phyloP scores from a whole-genome alignment of 2,888 invertebrate species.

The Bombylius discolor region DNA sequence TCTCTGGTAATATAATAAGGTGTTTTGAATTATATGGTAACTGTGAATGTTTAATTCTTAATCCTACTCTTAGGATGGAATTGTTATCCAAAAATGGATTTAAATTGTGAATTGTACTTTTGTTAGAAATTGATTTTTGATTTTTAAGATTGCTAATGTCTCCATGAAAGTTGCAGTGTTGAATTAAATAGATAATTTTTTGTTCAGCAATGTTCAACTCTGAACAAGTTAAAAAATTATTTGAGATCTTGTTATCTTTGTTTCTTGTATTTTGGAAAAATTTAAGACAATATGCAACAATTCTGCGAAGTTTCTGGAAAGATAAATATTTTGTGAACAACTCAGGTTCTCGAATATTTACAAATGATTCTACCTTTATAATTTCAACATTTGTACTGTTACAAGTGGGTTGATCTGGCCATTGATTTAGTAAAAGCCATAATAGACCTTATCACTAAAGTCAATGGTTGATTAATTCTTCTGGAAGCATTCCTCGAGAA shows the following conservation, averaged over 20 bases:
- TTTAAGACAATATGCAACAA: background rate
- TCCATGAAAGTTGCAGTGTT: background rate
- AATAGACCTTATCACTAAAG: no score
- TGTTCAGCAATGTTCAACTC: background rate
- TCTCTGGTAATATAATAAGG: constrained; percentile 1
- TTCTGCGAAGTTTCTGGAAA: no score
- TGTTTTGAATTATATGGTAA: background rate
- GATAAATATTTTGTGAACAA: no score
- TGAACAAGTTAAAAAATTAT: background rate
- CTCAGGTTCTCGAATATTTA: no score
- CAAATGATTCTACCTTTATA: no score
- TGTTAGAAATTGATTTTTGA: background rate
- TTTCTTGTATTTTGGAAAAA: background rate
- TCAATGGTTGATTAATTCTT: no score
- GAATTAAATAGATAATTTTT: background rate
- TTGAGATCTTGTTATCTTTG: background rate
- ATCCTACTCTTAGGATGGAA: constrained; percentile 1
- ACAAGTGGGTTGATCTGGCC: no score
- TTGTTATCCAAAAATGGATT: constrained; percentile 3
- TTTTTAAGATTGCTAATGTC: background rate
- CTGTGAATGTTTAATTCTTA: background rate
- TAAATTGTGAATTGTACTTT: no score
- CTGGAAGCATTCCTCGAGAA: no score
- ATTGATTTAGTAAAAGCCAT: no score
- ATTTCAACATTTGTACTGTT: no score